Conservation (phyloP, 2,888 invertebrate genomes). For the Lacanobia wlatinum region DNA sequence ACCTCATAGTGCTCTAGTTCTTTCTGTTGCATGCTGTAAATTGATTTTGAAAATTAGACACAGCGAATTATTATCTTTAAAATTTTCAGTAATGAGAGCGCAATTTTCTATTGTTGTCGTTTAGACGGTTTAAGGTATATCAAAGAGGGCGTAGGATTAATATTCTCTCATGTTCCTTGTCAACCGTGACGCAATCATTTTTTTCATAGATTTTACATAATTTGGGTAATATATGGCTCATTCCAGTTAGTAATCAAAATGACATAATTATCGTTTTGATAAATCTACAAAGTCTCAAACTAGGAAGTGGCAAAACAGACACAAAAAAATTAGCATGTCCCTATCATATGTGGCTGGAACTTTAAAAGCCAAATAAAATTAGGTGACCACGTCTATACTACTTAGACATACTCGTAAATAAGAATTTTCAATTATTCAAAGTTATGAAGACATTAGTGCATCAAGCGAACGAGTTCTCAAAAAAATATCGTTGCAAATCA, state of each 20-base stretch:
- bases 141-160: no score
- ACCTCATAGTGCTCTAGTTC: no score
- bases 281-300: not conserved
- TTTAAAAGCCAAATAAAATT: not conserved
- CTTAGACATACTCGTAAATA: not conserved
- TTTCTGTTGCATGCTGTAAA: no score
- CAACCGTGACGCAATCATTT: no score
- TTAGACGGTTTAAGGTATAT: not conserved
- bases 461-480: not conserved
- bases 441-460: constrained; percentile 4
- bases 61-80: not conserved
- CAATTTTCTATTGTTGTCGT: not conserved
- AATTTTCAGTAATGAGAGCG: not conserved
- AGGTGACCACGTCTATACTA: not conserved
- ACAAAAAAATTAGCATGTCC: not conserved
- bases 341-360: no score
- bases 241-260: no score
- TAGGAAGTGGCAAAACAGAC: not conserved
- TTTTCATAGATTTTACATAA: no score
- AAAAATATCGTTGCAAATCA: not conserved
- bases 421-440: not conserved
- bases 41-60: no score
- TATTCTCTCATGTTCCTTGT: no score
- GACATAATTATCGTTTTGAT: no score
- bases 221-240: no score